Evolutionary conservation across 2,888 invertebrate genomes (phyloP).

Genomic region (Tanypteryx hageni): DNA sequence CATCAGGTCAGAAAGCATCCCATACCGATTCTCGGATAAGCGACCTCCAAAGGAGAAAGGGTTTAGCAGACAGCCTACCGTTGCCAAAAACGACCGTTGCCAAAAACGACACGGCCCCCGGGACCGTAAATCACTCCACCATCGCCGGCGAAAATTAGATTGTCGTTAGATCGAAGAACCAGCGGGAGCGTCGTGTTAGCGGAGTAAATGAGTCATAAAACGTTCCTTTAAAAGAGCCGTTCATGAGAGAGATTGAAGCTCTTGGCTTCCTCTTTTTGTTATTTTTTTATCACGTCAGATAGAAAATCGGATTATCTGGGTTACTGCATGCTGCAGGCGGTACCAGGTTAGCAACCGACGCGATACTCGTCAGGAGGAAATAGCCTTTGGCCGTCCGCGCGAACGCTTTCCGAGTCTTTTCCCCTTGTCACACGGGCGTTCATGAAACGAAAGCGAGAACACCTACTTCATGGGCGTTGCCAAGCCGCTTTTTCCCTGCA

Average conservation of each 20-base stretch:
- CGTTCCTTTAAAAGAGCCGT: not conserved
- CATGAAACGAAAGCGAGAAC: conserved; percentile 35
- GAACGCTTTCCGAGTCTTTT: not conserved
- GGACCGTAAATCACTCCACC: not conserved
- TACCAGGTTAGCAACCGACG: conserved; percentile 14
- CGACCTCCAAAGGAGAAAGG: too few relatives aligned
- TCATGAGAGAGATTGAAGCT: not conserved
- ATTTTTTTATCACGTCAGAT: not conserved
- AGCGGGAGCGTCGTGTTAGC: too few relatives aligned
- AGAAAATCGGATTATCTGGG: conserved; percentile 52
- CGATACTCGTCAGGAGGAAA: not conserved
- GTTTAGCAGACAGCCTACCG: too few relatives aligned
- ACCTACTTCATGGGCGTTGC: conserved; percentile 23
- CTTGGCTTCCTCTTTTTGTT: not conserved
- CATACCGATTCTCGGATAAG: too few relatives aligned
- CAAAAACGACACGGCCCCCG: too few relatives aligned
- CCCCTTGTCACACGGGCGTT: not conserved
- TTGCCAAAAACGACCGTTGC: too few relatives aligned
- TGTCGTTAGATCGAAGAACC: not conserved
- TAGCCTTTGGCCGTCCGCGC: not conserved
- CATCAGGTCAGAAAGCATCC: too few relatives aligned
- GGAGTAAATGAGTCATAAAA: conserved; percentile 19
- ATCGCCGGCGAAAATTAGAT: not conserved
- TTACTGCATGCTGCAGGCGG: conserved; percentile 51
- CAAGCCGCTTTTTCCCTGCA: not conserved